Evolutionary conservation across 2,113 vertebrate genomes (phyloP).

Genomic region (Fregetta grallaria): DNA sequence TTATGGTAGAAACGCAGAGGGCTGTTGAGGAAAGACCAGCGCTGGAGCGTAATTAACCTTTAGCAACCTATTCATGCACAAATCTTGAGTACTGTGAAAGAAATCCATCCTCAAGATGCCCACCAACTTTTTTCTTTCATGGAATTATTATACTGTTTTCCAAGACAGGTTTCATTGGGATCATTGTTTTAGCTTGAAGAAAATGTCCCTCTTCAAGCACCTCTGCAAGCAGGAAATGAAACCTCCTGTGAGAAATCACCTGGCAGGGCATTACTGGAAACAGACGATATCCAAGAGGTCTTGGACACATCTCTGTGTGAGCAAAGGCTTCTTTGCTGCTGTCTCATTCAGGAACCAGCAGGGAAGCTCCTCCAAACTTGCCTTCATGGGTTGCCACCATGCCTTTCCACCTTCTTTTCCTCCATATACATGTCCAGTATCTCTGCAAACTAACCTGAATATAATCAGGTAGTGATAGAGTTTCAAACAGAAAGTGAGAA

Average conservation of each 20-base stretch:
- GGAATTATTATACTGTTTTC: neutral
- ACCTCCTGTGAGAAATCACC: neutral
- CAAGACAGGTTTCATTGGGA: neutral
- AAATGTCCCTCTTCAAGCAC: neutral
- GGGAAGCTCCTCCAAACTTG: neutral
- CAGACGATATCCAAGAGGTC: neutral
- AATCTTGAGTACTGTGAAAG: neutral
- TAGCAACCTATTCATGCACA: neutral
- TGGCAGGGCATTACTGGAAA: neutral
- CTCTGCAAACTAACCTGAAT: neutral
- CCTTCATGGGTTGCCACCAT: neutral
- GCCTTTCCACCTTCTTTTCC: neutral
- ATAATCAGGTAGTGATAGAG: neutral
- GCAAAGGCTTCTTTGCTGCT: neutral
- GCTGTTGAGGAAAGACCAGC: neutral
- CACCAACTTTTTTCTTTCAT: neutral
- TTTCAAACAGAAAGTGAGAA: neutral
- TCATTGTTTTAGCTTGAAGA: neutral
- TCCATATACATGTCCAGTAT: neutral
- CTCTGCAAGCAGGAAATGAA: neutral
- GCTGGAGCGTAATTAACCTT: neutral
- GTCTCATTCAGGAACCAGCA: neutral
- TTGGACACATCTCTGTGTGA: neutral
- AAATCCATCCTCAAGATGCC: neutral
- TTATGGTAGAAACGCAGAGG: neutral